These are phyloP conservation scores for Gallinago solitaria DNA, from an alignment of 2,797 vertebrate genomes.

Conservation along the genomic window DNA sequence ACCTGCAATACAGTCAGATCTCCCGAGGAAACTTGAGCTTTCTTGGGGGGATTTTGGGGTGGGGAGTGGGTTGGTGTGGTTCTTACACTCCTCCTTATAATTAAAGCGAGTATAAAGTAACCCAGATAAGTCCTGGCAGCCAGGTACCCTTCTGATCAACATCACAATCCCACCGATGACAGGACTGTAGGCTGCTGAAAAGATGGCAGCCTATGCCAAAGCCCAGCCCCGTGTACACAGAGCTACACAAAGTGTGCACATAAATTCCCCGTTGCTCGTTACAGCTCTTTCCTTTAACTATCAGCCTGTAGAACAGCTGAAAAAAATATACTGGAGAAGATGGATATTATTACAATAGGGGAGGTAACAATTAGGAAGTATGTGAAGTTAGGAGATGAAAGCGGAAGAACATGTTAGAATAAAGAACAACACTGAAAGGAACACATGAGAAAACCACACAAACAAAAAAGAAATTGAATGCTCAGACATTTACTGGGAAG, in stretches of 20 bases:
- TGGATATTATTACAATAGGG: not conserved
- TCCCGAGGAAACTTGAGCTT: not conserved
- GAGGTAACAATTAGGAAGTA: not conserved
- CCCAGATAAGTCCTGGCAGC: not conserved
- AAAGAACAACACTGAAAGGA: not conserved
- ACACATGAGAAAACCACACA: not conserved
- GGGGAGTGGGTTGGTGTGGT: not conserved
- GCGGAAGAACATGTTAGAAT: not conserved
- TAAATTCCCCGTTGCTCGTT: not conserved
- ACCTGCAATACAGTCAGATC: not conserved
- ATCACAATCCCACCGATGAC: accelerated
- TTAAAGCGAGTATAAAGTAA: not conserved
- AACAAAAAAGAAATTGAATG: not conserved
- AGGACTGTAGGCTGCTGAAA: not conserved
- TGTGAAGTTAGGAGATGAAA: not conserved
- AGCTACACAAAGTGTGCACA: not conserved
- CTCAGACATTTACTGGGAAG: not conserved
- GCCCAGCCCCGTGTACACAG: not conserved
- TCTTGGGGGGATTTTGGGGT: not conserved
- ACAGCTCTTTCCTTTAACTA: not conserved
- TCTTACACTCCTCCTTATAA: not conserved
- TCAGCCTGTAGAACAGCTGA: not conserved
- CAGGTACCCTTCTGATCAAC: not conserved
- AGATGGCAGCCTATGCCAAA: not conserved
- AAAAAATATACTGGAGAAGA: not conserved